Conservation (phyloP, 30 jellyfish, hydroid and myxozoan genomes). For the Nemopilema nomurai region DNA sequence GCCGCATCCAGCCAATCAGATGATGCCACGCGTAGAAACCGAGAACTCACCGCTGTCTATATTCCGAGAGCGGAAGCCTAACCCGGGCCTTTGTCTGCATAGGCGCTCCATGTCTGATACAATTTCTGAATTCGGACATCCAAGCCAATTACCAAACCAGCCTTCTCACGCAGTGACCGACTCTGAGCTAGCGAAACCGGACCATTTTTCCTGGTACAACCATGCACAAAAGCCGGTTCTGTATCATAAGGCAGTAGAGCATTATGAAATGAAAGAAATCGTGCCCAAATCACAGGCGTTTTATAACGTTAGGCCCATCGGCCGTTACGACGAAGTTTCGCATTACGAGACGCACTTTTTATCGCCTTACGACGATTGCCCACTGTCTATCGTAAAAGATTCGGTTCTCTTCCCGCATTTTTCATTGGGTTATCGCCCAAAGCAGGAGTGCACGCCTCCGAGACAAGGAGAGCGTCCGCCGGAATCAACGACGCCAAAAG, state of each 20-base stretch:
- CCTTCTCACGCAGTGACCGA: constrained; percentile 74
- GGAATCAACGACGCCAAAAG: constrained; percentile 71
- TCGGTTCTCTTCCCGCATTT: constrained; percentile 53
- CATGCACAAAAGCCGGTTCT: constrained; percentile 12
- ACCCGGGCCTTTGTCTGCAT: constrained; percentile 48
- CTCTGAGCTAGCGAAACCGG: constrained; percentile 66
- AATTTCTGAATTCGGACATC: constrained; percentile 66
- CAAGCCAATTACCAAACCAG: constrained; percentile 10
- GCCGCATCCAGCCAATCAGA: constrained; percentile 32
- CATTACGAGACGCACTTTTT: constrained; percentile 56
- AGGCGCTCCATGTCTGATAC: constrained; percentile 74
- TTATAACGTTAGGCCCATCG: constrained; percentile 26
- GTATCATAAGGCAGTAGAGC: neutral
- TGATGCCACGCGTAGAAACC: constrained; percentile 52
- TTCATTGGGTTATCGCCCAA: constrained; percentile 58
- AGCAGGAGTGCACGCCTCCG: constrained; percentile 41
- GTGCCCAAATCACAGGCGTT: constrained; percentile 3
- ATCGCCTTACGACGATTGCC: constrained; percentile 87
- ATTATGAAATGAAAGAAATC: constrained; percentile 12
- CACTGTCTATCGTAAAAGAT: constrained; percentile 70
- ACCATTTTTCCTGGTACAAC: constrained; percentile 34
- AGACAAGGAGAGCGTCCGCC: constrained; percentile 12
- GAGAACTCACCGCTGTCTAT: constrained; percentile 61
- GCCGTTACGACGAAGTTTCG: constrained; percentile 50
- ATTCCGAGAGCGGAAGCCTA: constrained; percentile 54